Percentiles rank a stretch among this genome's conserved stretches.
Evolutionary conservation across 2,888 invertebrate species (phyloP).

Genomic region (Seira musarum): DNA sequence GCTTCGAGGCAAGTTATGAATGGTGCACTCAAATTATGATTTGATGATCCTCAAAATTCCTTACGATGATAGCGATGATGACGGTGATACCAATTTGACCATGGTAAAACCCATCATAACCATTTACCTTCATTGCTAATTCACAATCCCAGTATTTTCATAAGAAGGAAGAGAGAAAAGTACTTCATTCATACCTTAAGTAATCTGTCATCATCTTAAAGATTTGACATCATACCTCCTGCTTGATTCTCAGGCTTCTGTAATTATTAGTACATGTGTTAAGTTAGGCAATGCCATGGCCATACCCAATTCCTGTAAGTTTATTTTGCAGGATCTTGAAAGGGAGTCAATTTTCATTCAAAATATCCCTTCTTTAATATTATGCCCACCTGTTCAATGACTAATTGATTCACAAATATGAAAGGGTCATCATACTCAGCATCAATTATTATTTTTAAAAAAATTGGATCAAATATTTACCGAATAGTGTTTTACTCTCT

Average conservation of each 20-base stretch:
- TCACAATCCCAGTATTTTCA: not conserved
- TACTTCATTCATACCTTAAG: slow-evolving; percentile 18
- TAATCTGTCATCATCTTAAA: slow-evolving; percentile 5
- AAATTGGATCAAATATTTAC: not conserved
- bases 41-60: slow-evolving; percentile 8
- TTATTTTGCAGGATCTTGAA: not conserved
- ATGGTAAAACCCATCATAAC: slow-evolving; percentile 52
- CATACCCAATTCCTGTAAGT: no score
- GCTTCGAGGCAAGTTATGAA: slow-evolving; percentile 2
- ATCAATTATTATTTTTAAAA: not conserved
- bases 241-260: not conserved
- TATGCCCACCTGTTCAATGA: slow-evolving; percentile 15
- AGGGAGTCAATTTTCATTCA: no score
- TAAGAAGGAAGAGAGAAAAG: not conserved
- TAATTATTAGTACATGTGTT: not conserved
- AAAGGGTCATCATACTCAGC: no score
- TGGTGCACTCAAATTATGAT: slow-evolving; percentile 13
- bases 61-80: slow-evolving; percentile 32
- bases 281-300: not conserved
- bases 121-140: not conserved
- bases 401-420: not conserved
- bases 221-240: not conserved
- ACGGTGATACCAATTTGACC: slow-evolving; percentile 48
- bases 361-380: not conserved
- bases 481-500: not conserved